A percentile compares a stretch with the other conserved stretches of the same genome.
phyloP scores from a whole-genome alignment of 2,113 vertebrate genomes.

The Hystrix brachyura region DNA sequence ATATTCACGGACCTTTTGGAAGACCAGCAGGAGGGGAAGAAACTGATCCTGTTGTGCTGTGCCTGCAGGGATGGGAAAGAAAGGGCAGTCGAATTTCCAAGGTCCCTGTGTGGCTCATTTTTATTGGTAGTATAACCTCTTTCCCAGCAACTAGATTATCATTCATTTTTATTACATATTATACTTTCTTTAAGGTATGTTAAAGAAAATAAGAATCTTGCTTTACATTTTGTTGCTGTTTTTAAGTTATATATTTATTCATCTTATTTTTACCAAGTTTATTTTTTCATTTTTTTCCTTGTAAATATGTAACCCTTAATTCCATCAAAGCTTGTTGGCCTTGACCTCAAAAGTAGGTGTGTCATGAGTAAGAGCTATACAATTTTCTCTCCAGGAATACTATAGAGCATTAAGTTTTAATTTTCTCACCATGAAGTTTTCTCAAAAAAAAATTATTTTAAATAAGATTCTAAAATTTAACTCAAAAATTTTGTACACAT shows the following conservation, averaged over 20 bases:
- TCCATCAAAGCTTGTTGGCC: neutral
- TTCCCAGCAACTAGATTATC: neutral
- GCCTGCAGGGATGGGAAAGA: neutral
- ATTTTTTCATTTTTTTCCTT: conserved; percentile 41
- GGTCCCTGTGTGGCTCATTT: neutral
- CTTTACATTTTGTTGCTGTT: neutral
- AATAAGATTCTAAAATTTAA: conserved; percentile 19
- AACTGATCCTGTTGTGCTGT: neutral
- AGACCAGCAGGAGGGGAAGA: neutral
- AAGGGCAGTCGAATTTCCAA: neutral
- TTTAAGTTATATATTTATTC: neutral
- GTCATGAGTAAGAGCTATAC: neutral
- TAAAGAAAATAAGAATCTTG: conserved; percentile 43
- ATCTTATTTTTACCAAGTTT: conserved; percentile 5
- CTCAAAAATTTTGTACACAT: neutral
- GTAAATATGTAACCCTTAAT: neutral
- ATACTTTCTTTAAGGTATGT: neutral
- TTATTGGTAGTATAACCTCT: neutral
- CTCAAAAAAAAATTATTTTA: neutral
- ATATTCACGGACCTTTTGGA: neutral
- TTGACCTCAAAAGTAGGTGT: neutral
- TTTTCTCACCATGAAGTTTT: neutral
- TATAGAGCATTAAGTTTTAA: neutral
- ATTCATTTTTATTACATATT: neutral
- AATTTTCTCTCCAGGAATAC: neutral